phyloP scores from a whole-genome alignment of 1,140 invertebrate species.

The Drosophila tsacasi region DNA sequence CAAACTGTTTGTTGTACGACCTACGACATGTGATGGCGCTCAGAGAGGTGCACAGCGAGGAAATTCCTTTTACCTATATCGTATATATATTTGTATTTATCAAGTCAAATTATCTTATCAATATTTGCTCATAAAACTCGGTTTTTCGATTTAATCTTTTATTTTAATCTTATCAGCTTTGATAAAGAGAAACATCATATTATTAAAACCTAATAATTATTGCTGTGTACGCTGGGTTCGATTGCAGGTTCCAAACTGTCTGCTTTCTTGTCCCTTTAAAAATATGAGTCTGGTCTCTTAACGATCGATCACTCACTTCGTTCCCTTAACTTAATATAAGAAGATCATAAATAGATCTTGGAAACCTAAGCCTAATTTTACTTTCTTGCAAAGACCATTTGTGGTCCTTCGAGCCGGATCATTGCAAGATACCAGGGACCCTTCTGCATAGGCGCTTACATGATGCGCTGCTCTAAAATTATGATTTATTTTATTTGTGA shows the following conservation, averaged over 20 bases:
- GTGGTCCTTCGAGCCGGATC: neutral
- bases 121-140: neutral
- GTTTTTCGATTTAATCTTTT: neutral
- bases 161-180: slow-evolving; percentile 2
- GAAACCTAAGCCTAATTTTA: no score
- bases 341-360: neutral
- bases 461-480: neutral
- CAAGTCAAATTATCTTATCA: slow-evolving; percentile 22
- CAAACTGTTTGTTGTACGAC: slow-evolving; percentile 78
- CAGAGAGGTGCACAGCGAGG: slow-evolving; percentile 2
- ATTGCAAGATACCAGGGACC: neutral
- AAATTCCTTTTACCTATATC: neutral
- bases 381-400: no score
- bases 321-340: no score
- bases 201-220: slow-evolving; percentile 1
- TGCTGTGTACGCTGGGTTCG: neutral
- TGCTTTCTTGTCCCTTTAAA: neutral
- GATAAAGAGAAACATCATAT: neutral
- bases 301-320: no score
- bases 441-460: neutral
- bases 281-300: neutral
- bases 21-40: slow-evolving; percentile 70
- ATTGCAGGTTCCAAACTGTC: neutral
- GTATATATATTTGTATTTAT: neutral
- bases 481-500: no score